phyloP scores from a whole-genome alignment of 2,113 vertebrate genomes.

The Cyprinodon variegatus region DNA sequence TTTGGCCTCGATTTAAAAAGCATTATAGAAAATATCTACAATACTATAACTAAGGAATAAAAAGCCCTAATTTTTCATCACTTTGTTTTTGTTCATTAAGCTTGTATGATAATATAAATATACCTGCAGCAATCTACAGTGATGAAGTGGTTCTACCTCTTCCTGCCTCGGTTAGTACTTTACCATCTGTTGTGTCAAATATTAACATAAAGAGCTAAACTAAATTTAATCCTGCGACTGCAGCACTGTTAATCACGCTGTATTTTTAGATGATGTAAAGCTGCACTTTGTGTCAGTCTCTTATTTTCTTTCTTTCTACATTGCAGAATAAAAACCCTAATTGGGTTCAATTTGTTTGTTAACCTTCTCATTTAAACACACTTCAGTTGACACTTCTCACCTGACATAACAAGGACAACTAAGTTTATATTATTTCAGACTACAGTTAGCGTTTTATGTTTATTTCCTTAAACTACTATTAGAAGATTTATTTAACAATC shows the following conservation, averaged over 20 bases:
- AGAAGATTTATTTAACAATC: too few relatives aligned
- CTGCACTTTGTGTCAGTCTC: not conserved
- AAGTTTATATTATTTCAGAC: too few relatives aligned
- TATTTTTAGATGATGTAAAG: not conserved
- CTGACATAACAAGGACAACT: too few relatives aligned
- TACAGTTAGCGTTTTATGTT: too few relatives aligned
- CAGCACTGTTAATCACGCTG: not conserved
- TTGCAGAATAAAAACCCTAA: not conserved
- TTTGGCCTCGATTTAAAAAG: not conserved
- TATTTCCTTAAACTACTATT: too few relatives aligned
- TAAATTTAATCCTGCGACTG: not conserved
- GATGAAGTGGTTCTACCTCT: not conserved
- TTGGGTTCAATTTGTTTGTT: too few relatives aligned
- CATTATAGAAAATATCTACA: not conserved
- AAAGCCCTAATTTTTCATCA: not conserved
- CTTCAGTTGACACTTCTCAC: too few relatives aligned
- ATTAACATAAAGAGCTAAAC: not conserved
- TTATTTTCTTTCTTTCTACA: not conserved
- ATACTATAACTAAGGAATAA: not conserved
- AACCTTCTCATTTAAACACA: too few relatives aligned
- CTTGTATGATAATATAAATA: not conserved
- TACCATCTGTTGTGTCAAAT: not conserved
- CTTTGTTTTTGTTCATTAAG: not conserved
- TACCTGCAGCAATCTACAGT: not conserved
- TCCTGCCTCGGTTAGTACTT: not conserved